Evolutionary conservation across 2,113 vertebrate genomes (phyloP).

Genomic region (Daubentonia madagascariensis): DNA sequence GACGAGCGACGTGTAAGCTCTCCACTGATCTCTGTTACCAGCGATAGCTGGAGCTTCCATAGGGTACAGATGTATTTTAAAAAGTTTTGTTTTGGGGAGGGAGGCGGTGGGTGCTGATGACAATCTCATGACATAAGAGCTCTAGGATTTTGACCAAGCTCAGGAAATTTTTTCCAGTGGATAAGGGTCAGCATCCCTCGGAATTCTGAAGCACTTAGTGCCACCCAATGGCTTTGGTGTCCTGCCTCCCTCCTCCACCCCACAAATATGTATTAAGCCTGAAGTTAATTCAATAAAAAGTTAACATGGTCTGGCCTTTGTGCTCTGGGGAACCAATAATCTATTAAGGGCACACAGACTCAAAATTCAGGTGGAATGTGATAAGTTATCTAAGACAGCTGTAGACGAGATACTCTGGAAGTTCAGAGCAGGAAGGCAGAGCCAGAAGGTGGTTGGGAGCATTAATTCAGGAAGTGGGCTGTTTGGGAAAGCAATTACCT

Average conservation of each 20-base stretch:
- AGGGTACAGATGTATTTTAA: not conserved
- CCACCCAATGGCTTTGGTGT: not conserved
- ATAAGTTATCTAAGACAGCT: not conserved
- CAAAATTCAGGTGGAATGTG: not conserved
- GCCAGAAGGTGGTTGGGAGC: rapidly evolving
- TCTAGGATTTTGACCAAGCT: not conserved
- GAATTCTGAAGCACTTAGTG: no score
- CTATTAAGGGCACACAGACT: not conserved
- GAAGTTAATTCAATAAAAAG: not conserved
- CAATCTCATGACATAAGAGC: not conserved
- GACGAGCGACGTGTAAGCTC: rapidly evolving
- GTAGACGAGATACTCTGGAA: rapidly evolving
- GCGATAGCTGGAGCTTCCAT: not conserved
- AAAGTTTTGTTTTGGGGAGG: not conserved
- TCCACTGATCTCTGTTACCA: not conserved
- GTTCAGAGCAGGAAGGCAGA: not conserved
- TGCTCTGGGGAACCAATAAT: not conserved
- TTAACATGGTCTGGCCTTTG: not conserved
- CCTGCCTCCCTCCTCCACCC: not conserved
- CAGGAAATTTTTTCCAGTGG: not conserved
- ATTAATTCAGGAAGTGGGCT: not conserved
- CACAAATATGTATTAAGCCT: not conserved
- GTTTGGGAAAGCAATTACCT: no score
- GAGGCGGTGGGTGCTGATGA: not conserved
- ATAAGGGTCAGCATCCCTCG: not conserved